phyloP scores from a whole-genome alignment of 2,888 invertebrate genomes.

The Anaspis maculata region DNA sequence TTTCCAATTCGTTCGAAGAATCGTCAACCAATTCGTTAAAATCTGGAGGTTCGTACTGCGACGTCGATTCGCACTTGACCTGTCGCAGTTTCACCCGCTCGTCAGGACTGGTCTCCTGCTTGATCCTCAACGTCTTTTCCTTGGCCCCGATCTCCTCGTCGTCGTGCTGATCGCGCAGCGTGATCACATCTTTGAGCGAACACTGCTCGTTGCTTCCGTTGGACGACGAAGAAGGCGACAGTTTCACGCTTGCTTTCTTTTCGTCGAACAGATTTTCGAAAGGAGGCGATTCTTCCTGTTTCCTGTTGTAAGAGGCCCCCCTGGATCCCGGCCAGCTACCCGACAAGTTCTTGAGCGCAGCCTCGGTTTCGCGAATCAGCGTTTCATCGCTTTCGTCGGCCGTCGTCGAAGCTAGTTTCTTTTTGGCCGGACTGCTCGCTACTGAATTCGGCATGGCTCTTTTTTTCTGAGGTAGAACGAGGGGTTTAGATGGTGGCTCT shows the following conservation, averaged over 20 bases:
- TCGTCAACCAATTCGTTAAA: constrained; percentile 72
- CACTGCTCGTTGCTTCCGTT: constrained; percentile 53
- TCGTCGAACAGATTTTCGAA: constrained; percentile 82
- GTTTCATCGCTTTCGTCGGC: constrained; percentile 56
- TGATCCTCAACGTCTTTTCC: constrained; percentile 23
- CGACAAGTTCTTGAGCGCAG: constrained; percentile 77
- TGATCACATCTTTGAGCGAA: constrained; percentile 58
- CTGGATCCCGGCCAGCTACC: constrained; percentile 74
- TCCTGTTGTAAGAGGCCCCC: constrained; percentile 54
- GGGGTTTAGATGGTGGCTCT: constrained; percentile 37
- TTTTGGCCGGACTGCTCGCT: constrained; percentile 34
- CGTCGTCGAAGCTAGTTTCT: constrained; percentile 41
- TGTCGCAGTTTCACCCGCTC: neutral
- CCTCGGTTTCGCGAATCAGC: constrained; percentile 79
- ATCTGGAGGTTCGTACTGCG: constrained; percentile 62
- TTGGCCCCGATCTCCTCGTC: constrained; percentile 35
- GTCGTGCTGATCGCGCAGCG: constrained; percentile 39
- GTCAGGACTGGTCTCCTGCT: constrained; percentile 20
- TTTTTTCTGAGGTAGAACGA: constrained; percentile 53
- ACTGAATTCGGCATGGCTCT: constrained; percentile 39
- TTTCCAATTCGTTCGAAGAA: constrained; percentile 69
- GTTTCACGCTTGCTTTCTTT: constrained; percentile 57
- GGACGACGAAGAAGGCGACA: constrained; percentile 56
- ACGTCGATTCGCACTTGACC: constrained; percentile 29
- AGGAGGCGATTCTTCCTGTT: constrained; percentile 69